Evolutionary conservation across 2,888 invertebrate species (phyloP).

Genomic region (Scaptomyza cyrtandrae): DNA sequence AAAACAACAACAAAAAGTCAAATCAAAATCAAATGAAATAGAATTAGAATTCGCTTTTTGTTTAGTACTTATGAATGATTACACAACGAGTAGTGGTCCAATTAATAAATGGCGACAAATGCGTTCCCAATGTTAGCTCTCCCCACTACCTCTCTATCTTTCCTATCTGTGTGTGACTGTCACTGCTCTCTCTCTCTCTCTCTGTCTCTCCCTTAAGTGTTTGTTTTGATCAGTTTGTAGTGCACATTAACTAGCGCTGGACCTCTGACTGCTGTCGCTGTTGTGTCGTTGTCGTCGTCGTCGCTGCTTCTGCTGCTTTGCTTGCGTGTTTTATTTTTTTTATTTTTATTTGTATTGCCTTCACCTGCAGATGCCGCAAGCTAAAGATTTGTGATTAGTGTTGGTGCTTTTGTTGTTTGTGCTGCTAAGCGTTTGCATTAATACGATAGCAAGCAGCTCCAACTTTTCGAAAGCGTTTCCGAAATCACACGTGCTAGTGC

Average conservation of each 20-base stretch:
- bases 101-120: slow-evolving; percentile 46
- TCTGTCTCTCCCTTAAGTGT: slow-evolving; percentile 32
- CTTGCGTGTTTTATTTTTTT: slow-evolving; percentile 29
- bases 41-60: slow-evolving; percentile 54
- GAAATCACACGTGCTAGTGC: slow-evolving; percentile 2
- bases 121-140: slow-evolving; percentile 35
- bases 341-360: slow-evolving; percentile 13
- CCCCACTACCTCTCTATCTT: not conserved
- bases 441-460: slow-evolving; percentile 6
- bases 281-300: slow-evolving; percentile 1
- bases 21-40: slow-evolving; percentile 54
- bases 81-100: slow-evolving; percentile 71
- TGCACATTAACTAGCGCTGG: slow-evolving; percentile 39
- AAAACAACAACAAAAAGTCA: slow-evolving; percentile 34
- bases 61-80: slow-evolving; percentile 69
- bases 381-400: slow-evolving; percentile 13
- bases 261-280: slow-evolving; percentile 18
- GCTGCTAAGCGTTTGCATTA: slow-evolving; percentile 23
- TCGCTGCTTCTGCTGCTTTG: slow-evolving; percentile 22
- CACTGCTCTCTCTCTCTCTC: slow-evolving; percentile 1
- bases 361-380: slow-evolving; percentile 23
- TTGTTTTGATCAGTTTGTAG: slow-evolving; percentile 60
- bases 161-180: not conserved
- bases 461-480: slow-evolving; percentile 16
- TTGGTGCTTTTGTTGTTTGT: slow-evolving; percentile 6